Evolutionary conservation across 2,797 vertebrate species (phyloP), one percentile per base, ranked within the genome.

Genomic region (Chelon labrosus): DNA sequence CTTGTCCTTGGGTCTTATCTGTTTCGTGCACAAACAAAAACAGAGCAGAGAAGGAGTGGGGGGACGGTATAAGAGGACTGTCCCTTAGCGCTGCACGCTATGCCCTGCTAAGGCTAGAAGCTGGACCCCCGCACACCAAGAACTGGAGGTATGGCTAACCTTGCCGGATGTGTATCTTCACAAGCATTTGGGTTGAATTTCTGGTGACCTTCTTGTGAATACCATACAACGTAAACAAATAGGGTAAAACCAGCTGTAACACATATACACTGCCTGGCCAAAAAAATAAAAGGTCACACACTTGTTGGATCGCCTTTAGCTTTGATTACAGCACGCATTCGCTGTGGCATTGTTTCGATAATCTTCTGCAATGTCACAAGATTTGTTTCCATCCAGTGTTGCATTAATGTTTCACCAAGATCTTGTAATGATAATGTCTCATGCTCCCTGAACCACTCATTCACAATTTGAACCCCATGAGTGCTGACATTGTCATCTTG

Each of bases 1-100:
- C 16, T 25, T 47, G 38, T 71, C 10, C 31, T 31, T 46, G n/a
- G 31, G 1, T 57, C 10, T 41, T 76, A 49, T 77, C 39, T 60
- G 22, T 39, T 71, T 13, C 6, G 27, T 1, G 62, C 11, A n/a
- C 31, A 58, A 37, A 91, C 51, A 46, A 70, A 50, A 75, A 85
- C 87, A 99, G 98, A 62, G 98, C 97, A 10, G 98, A 99, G 90
- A 99, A 99, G 85, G 98, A 99, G 80, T 99, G 98, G 98, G 98
- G 98, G 0, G 98, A 99, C 1, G 98, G 98, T 13, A 99, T 99
- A 63, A 95, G 98, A 65, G 98, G 98, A 46, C 91, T 99, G 57
- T 99, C 98, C 0, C 94, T 99, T 11, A 99, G 98, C 0, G 97
- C 95, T 0, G 98, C 98, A 14, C 95, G 98, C 65, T 99, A 99